Evolutionary conservation across 2,113 vertebrate species (phyloP).

Genomic region (Engystomops pustulosus): DNA sequence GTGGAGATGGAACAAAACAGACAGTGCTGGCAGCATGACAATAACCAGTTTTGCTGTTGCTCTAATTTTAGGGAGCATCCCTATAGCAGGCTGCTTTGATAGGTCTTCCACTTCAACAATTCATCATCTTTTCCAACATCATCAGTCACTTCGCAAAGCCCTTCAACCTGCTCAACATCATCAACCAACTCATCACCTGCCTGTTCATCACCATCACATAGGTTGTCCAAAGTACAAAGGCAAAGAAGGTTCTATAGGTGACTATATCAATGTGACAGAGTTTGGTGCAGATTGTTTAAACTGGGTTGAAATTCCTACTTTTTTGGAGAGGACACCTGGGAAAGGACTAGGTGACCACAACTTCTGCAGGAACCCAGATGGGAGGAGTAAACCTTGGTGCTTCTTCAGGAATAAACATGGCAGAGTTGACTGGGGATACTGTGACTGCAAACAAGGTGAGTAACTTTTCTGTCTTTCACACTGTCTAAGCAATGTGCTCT

Average conservation of each 20-base stretch:
- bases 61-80: slow-evolving; percentile 65
- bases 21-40: slow-evolving; percentile 69
- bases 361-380: slow-evolving; percentile 81
- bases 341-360: slow-evolving; percentile 80
- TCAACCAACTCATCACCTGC: slow-evolving; percentile 37
- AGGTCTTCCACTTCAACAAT: background rate
- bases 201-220: slow-evolving; percentile 56
- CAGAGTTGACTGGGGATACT: slow-evolving; percentile 83
- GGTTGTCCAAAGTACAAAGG: slow-evolving; percentile 70
- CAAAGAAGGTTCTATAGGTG: slow-evolving; percentile 69
- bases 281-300: slow-evolving; percentile 79
- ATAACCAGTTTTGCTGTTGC: slow-evolving; percentile 62
- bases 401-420: slow-evolving; percentile 74
- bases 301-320: slow-evolving; percentile 79
- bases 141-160: slow-evolving; percentile 16
- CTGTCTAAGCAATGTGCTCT: background rate
- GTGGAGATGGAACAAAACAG: slow-evolving; percentile 67
- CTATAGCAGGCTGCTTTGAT: slow-evolving; percentile 49
- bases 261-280: slow-evolving; percentile 79
- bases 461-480: background rate
- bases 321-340: slow-evolving; percentile 72
- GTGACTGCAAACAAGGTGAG: slow-evolving; percentile 87
- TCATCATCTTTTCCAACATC: slow-evolving; percentile 16
- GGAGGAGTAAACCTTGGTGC: slow-evolving; percentile 83
- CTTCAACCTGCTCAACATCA: background rate